phyloP scores from a whole-genome alignment of 2,797 vertebrate genomes.

The Mus spretus region DNA sequence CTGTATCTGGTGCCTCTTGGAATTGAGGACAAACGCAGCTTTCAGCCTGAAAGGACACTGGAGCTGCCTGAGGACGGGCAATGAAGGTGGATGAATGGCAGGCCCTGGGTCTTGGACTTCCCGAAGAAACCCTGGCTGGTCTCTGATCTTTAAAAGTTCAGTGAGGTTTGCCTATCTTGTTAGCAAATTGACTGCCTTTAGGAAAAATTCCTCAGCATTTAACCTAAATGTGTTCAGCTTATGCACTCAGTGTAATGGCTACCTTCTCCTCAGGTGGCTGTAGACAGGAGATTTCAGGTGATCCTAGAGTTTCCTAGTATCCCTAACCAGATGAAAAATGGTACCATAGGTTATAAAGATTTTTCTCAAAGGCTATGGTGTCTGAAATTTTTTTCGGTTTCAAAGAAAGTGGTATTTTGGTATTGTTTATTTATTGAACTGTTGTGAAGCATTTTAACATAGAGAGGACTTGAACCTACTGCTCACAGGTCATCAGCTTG shows the following conservation, averaged over 20 bases:
- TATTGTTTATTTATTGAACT: conserved; percentile 75
- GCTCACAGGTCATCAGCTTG: conserved; percentile 77
- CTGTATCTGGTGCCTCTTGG: conserved; percentile 58
- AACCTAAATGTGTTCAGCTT: background rate
- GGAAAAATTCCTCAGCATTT: background rate
- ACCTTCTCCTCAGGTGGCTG: background rate
- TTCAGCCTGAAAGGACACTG: conserved; percentile 70
- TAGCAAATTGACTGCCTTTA: background rate
- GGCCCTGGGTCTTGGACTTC: background rate
- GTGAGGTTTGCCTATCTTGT: rapidly evolving
- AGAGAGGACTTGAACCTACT: conserved; percentile 79
- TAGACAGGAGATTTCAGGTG: background rate
- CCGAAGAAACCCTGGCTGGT: background rate
- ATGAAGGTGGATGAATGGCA: background rate
- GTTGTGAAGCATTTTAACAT: conserved; percentile 62
- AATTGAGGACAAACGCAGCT: conserved; percentile 77
- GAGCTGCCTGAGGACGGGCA: background rate
- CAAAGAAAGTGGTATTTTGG: conserved; percentile 41
- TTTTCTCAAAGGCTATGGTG: background rate
- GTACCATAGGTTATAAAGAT: background rate
- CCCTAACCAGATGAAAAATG: background rate
- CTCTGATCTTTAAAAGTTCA: background rate
- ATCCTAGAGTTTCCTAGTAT: background rate
- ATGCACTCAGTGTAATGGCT: background rate
- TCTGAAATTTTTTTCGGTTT: conserved; percentile 74